Evolutionary conservation across 2,888 invertebrate genomes (phyloP), one percentile per base, ranked within the genome.

Genomic region (Scaptomyza reducta): DNA sequence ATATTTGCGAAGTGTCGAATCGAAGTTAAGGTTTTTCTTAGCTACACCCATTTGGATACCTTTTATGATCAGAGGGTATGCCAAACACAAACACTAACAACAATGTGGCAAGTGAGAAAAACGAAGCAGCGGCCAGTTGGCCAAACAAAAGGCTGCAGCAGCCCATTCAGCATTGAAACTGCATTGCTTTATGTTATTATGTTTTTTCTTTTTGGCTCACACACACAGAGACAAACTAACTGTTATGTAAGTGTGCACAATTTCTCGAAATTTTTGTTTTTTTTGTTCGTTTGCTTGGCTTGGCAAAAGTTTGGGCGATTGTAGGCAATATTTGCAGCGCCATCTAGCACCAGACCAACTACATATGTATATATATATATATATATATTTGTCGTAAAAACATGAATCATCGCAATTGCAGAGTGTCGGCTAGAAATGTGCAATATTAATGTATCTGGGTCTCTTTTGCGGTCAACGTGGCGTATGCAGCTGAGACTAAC

Each of bases 381-480:
- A 42, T 35, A 6, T 25, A 51, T 57, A 33, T 57, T 33, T 10
- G 13, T n/a, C 25, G 2, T 5, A 42, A 38, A 14, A 47, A 45
- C 55, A 73, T 84, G 85, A 84, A 64, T 87, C 79, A 77, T 68
- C 55, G 61, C 22, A 44, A 44, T 51, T 45, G 54, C 41, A 55
- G 51, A 29, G 29, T 25, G 50, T 54, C 44, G 55, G 64, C 50
- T 38, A 47, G 44, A 61, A 69, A 35, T 74, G 46, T 81, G 61
- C 66, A 62, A 62, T 41, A 46, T 59, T 65, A 51, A 47, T 18
- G 54, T 47, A 29, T 54, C 35, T 31, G 5, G 5, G 5, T 29
- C 25, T 25, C 25, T 25, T 5, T 5, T n/a, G 5, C 57, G 67
- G 60, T 42, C 45, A 67, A 70, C 67, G 59, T 35, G 77, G 63